Evolutionary conservation across 2,797 vertebrate species (phyloP).

Genomic region (Micromesistius poutassou): DNA sequence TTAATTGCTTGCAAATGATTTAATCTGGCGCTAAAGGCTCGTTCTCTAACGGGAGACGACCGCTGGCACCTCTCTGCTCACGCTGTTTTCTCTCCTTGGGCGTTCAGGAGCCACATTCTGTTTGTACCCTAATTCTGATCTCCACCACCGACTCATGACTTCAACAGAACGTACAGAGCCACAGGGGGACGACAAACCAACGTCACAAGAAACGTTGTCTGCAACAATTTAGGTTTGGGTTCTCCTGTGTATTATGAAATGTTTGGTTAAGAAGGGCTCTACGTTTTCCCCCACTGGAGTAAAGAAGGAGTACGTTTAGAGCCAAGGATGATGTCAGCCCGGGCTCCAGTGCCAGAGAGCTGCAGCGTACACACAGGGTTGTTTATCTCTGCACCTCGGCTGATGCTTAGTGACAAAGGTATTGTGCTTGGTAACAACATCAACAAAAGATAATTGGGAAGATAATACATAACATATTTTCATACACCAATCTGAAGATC

Average conservation of each 20-base stretch:
- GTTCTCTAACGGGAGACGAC: slow-evolving; percentile 40
- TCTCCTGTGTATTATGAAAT: slow-evolving; percentile 67
- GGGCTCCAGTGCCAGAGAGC: slow-evolving; percentile 78
- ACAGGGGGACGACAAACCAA: slow-evolving; percentile 28
- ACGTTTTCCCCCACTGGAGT: slow-evolving; percentile 62
- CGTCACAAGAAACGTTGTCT: slow-evolving; percentile 42
- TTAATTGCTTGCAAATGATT: slow-evolving; percentile 58
- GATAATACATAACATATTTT: slow-evolving; percentile 75
- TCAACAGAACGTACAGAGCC: not conserved
- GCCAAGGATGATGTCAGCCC: slow-evolving; percentile 93
- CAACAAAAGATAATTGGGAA: slow-evolving; percentile 85
- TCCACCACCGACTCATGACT: not conserved
- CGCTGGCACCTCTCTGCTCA: slow-evolving; percentile 33
- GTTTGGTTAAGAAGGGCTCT: slow-evolving; percentile 71
- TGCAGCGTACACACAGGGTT: slow-evolving; percentile 88
- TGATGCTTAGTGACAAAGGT: slow-evolving; percentile 82
- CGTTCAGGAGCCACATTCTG: slow-evolving; percentile 21
- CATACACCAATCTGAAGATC: slow-evolving; percentile 22
- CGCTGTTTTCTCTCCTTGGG: slow-evolving; percentile 26
- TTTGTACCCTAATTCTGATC: not conserved
- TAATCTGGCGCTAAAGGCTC: slow-evolving; percentile 44
- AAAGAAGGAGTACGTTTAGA: slow-evolving; percentile 82
- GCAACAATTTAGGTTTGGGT: slow-evolving; percentile 64
- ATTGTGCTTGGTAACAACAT: slow-evolving; percentile 87
- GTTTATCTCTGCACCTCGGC: slow-evolving; percentile 89